phyloP scores from a whole-genome alignment of 1,140 invertebrate genomes.

The Hylaeus anthracinus region DNA sequence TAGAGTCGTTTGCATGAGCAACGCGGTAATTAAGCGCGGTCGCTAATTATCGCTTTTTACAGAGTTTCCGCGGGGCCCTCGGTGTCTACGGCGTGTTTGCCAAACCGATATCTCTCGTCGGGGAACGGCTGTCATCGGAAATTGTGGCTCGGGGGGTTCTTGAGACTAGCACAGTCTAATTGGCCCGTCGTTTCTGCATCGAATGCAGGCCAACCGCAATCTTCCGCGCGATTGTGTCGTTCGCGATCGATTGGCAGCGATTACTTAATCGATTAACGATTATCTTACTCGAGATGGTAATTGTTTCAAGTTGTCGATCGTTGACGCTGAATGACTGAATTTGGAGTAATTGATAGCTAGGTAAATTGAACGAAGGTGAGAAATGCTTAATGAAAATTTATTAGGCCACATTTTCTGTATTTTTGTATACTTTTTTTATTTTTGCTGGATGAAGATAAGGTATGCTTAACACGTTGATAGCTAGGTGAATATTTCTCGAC shows the following conservation, averaged over 20 bases:
- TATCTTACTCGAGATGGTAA: background rate
- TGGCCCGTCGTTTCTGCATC: background rate
- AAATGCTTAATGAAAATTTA: too few species aligned
- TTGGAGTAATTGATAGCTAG: too few species aligned
- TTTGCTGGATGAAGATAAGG: too few species aligned
- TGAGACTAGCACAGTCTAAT: background rate
- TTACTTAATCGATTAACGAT: background rate
- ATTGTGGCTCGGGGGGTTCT: background rate
- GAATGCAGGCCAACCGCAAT: background rate
- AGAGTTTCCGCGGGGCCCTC: slow-evolving; percentile 1
- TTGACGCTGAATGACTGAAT: too few species aligned
- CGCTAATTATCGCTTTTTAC: slow-evolving; percentile 35
- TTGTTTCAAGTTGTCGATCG: background rate
- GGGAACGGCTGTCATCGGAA: slow-evolving; percentile 10
- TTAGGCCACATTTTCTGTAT: too few species aligned
- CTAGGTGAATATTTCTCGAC: too few species aligned
- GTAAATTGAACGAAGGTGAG: too few species aligned
- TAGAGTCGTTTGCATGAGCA: slow-evolving; percentile 52
- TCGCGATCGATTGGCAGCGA: background rate
- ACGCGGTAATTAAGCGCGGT: slow-evolving; percentile 49
- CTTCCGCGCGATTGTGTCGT: background rate
- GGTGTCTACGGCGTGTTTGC: background rate
- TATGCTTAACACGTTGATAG: too few species aligned
- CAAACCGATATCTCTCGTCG: background rate
- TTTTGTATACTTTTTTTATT: too few species aligned